Evolutionary conservation across 2,888 invertebrate species (phyloP), one percentile per base, ranked within the genome.

Genomic region (Campoplex capitator): DNA sequence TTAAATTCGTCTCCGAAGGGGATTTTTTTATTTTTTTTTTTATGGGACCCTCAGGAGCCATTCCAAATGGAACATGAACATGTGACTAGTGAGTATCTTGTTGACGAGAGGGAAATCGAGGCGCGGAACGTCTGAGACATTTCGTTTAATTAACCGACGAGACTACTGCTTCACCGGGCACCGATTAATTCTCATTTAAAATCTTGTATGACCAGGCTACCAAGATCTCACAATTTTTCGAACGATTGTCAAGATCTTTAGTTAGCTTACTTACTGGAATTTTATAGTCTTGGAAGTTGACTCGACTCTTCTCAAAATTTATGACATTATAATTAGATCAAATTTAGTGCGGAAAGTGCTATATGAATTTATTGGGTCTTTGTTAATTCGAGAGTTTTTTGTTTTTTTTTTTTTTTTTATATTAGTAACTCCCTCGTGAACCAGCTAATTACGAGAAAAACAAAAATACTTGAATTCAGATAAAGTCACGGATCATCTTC

Each of bases 121-220:
- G 28, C 75, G 32, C 67, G 38, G 48, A 70, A 32, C 68, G 58
- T 51, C 62, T 58, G 23, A 28, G 70, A 83, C 51, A 23, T 70
- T 83, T 51, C 28, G 35, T 62, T 56, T 58, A 76, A 83, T 76
- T 71, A 83, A 70, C 78, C 76, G 68, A 75, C 54, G 38, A 58
- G 70, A 58, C 62, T 2, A 38, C 28, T 62, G 58, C 62, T 70
- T 51, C 8, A 70, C 38, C 62, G 38, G 8, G 45, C 9, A 42
- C 58, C 76, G 16, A 83, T 83, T 76, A 83, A 83, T 76, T 70
- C 62, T 76, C 83, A 83, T 83, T 23, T 68, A 70, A 48, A 76
- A 76, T 76, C 56, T 35, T 71, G 70, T 18, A 45, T 70, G 23
- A 56, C 56, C 56, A 28, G 56, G 38, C 74, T 58, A 58, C 16